Percentiles rank a stretch among this genome's conserved stretches.
These are phyloP conservation scores for Machimus atricapillus DNA, from an alignment of 2,888 invertebrate genomes.

Conservation along the genomic window DNA sequence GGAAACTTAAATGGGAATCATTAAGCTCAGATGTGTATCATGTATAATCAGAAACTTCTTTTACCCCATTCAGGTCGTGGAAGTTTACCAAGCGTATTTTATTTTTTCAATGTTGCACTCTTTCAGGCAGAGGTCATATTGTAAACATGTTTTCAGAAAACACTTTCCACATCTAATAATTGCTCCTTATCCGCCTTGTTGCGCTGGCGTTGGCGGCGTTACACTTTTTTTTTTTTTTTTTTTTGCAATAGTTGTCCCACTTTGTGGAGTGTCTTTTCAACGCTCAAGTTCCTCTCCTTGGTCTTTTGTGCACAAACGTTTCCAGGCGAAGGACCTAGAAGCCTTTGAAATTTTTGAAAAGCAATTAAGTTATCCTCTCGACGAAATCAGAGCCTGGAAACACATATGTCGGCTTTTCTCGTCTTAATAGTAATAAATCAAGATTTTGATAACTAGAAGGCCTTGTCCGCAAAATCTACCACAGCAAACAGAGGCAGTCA, in stretches of 20 bases:
- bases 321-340: neutral
- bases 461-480: neutral
- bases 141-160: neutral
- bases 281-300: neutral
- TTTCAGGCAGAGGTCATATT: conserved; percentile 24
- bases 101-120: conserved; percentile 5
- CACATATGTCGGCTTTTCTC: neutral
- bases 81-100: neutral
- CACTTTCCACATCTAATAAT: neutral
- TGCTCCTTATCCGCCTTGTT: neutral
- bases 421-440: neutral
- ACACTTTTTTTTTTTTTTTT: neutral
- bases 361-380: neutral
- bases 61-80: neutral
- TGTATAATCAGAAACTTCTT: conserved; percentile 25
- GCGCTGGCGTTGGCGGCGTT: neutral
- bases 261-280: neutral
- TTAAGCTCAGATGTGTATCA: conserved; percentile 27
- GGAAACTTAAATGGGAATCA: conserved; percentile 30
- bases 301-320: neutral
- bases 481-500: neutral
- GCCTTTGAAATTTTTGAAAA: neutral
- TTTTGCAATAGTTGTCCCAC: conserved; percentile 4
- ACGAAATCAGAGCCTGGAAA: neutral
- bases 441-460: neutral